Percentiles rank a stretch among this genome's conserved stretches.
phyloP scores from a whole-genome alignment of 2,888 invertebrate species.

The Phengaris arion region DNA sequence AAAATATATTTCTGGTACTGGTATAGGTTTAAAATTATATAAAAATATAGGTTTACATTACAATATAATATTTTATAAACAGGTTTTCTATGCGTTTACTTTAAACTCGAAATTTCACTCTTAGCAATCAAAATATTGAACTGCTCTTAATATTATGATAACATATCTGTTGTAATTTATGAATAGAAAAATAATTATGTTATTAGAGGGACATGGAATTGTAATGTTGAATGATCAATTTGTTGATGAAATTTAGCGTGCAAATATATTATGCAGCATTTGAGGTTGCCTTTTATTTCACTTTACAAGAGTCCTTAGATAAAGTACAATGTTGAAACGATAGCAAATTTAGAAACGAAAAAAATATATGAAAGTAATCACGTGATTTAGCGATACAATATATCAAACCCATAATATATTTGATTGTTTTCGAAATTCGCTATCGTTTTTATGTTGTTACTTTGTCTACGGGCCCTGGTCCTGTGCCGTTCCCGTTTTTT shows the following conservation, averaged over 20 bases:
- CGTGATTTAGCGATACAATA: no score
- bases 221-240: conserved; percentile 55
- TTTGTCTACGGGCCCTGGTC: no score
- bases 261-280: conserved; percentile 44
- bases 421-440: no score
- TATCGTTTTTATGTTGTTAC: no score
- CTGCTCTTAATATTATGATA: conserved; percentile 21
- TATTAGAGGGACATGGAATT: conserved; percentile 44
- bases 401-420: no score
- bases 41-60: background rate
- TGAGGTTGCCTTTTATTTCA: conserved; percentile 23
- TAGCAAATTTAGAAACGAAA: no score
- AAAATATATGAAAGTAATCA: no score
- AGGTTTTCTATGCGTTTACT: background rate
- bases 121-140: background rate
- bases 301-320: background rate
- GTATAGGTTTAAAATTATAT: background rate
- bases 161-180: conserved; percentile 34
- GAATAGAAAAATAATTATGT: conserved; percentile 6
- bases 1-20: background rate
- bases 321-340: no score
- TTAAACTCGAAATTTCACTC: background rate
- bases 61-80: background rate
- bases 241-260: conserved; percentile 54
- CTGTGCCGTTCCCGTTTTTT: no score